Evolutionary conservation across 2,888 invertebrate genomes (phyloP).

Genomic region (Formica aserva): DNA sequence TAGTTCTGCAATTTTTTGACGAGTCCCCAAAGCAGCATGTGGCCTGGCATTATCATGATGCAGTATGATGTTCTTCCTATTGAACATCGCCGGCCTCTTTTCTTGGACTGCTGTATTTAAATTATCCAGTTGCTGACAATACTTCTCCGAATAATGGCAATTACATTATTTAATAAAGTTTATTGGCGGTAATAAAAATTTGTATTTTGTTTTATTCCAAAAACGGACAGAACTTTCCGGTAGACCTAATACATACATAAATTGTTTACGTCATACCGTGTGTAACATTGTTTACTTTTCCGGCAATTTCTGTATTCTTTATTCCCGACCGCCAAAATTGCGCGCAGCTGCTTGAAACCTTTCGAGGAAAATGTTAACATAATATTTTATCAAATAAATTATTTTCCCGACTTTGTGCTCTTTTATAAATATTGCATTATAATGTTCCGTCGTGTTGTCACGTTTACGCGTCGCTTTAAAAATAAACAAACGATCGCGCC

Average conservation of each 20-base stretch:
- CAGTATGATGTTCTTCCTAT: too few species aligned
- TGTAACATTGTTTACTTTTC: conserved; percentile 10
- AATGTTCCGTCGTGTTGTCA: background rate
- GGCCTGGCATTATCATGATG: too few species aligned
- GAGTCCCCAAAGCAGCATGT: too few species aligned
- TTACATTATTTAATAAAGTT: too few species aligned
- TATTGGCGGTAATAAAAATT: too few species aligned
- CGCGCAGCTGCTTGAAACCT: conserved; percentile 5
- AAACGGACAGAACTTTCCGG: too few species aligned
- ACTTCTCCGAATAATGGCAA: too few species aligned
- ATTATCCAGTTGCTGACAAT: too few species aligned
- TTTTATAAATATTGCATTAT: conserved; percentile 40
- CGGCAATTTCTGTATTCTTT: conserved; percentile 28
- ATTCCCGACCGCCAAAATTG: conserved; percentile 5
- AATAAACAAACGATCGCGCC: background rate
- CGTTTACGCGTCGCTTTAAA: conserved; percentile 4
- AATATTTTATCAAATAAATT: conserved; percentile 42
- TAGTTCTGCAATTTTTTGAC: too few species aligned
- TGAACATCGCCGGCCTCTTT: too few species aligned
- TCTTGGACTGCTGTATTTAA: too few species aligned
- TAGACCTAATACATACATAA: background rate
- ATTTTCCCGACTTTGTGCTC: background rate
- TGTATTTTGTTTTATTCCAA: too few species aligned
- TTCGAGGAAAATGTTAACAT: conserved; percentile 39
- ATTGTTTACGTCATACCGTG: background rate